A percentile compares a stretch with the other conserved stretches of the same genome.
Conservation (phyloP, 2,888 invertebrate genomes). For the Torymus aiolomorphi region DNA sequence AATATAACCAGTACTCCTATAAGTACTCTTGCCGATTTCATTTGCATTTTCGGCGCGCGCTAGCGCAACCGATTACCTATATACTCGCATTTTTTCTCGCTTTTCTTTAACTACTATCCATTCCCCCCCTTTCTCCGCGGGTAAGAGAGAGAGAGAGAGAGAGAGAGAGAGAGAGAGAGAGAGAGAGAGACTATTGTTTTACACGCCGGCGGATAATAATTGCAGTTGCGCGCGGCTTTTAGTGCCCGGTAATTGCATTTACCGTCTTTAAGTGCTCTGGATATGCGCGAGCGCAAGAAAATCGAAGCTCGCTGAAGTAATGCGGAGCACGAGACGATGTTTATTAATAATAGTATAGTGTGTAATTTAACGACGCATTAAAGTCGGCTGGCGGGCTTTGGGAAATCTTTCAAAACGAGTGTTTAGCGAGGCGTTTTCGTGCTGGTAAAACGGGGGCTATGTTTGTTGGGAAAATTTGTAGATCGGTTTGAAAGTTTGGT, state of each 20-base stretch:
- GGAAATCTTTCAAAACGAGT: no score
- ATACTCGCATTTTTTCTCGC: slow-evolving; percentile 25
- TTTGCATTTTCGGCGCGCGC: slow-evolving; percentile 26
- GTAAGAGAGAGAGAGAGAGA: no score
- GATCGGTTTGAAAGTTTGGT: no score
- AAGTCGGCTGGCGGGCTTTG: not conserved
- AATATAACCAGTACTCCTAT: no score
- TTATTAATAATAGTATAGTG: slow-evolving; percentile 19
- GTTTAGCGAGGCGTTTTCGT: no score
- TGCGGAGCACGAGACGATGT: slow-evolving; percentile 4
- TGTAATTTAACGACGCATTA: slow-evolving; percentile 21
- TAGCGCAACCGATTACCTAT: slow-evolving; percentile 17
- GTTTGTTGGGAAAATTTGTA: no score
- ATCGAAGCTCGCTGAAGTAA: not conserved
- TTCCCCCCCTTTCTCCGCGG: slow-evolving; percentile 28
- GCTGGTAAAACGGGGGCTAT: no score
- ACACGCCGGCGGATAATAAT: slow-evolving; percentile 17
- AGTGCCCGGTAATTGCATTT: slow-evolving; percentile 17
- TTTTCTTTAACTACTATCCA: slow-evolving; percentile 35
- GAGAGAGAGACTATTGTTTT: slow-evolving; percentile 36
- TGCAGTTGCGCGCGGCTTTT: slow-evolving; percentile 3
- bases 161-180: not conserved
- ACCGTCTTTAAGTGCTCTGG: slow-evolving; percentile 8
- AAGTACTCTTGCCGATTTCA: slow-evolving; percentile 2
- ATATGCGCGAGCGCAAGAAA: not conserved